Conservation (phyloP, 2,113 vertebrate genomes). For the Neogale vison region DNA sequence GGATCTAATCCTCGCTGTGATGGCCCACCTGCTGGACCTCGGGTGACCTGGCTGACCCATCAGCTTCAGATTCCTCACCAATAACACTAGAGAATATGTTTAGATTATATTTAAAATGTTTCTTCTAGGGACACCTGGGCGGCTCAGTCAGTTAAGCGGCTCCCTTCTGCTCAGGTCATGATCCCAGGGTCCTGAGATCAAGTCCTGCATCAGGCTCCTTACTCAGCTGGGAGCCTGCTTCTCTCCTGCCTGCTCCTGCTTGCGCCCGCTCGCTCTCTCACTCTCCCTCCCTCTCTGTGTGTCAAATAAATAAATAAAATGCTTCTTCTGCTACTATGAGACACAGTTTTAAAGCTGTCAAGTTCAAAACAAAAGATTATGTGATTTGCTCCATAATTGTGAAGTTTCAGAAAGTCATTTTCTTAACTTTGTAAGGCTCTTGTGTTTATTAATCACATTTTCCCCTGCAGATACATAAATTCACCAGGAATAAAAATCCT, state of each 20-base stretch:
- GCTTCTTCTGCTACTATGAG: not conserved
- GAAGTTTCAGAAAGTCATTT: not conserved
- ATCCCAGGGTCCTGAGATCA: no score
- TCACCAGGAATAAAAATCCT: not conserved
- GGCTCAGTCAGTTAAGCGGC: no score
- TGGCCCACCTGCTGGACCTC: no score
- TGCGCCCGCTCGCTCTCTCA: no score
- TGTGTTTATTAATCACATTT: not conserved
- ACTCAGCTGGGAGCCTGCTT: no score
- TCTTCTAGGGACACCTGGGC: no score
- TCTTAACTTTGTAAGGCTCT: not conserved
- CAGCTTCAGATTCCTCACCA: not conserved
- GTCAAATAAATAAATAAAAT: not conserved
- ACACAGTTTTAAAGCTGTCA: not conserved
- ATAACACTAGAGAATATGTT: accelerated
- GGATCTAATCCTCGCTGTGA: accelerated
- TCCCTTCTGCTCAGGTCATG: no score
- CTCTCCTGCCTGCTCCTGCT: no score
- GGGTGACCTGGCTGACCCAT: accelerated
- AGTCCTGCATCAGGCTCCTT: no score
- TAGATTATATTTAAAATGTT: not conserved
- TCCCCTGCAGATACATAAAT: not conserved
- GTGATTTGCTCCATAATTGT: not conserved
- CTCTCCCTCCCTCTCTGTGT: no score
- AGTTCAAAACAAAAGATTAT: not conserved